Evolutionary conservation across 2,888 invertebrate species (phyloP).

Genomic region (Nomada ruficornis): DNA sequence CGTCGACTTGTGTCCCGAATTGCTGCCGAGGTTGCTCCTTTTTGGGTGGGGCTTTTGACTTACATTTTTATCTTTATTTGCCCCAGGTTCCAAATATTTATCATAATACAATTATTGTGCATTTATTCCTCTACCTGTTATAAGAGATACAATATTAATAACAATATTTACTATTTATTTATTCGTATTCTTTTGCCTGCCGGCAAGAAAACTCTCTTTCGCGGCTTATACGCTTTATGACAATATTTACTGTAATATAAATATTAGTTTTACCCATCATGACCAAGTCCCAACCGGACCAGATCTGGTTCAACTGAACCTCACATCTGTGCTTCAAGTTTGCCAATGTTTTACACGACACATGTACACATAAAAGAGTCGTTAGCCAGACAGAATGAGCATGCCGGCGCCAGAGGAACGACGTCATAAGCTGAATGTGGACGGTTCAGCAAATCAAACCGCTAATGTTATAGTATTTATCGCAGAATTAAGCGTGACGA

Average conservation of each 20-base stretch:
- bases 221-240: too few relatives aligned
- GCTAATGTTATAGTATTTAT: constrained; percentile 68
- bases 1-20: background rate
- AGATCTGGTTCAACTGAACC: constrained; percentile 9
- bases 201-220: too few relatives aligned
- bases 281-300: background rate
- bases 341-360: background rate
- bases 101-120: too few relatives aligned
- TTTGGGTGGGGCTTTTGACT: too few relatives aligned
- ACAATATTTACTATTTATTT: too few relatives aligned
- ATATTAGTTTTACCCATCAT: constrained; percentile 7
- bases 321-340: constrained; percentile 11
- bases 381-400: background rate
- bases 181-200: too few relatives aligned
- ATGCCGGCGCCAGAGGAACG: background rate
- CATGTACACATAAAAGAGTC: background rate
- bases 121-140: too few relatives aligned
- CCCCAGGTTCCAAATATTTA: too few relatives aligned
- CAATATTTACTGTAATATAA: too few relatives aligned
- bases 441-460: constrained; percentile 61
- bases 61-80: too few relatives aligned
- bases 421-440: constrained; percentile 33
- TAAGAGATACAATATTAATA: too few relatives aligned
- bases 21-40: background rate
- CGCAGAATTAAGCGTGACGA: constrained; percentile 66